Percentiles rank a stretch among this genome's conserved stretches.
Conservation (phyloP, 1,140 invertebrate species). For the Lepidurus packardi region DNA sequence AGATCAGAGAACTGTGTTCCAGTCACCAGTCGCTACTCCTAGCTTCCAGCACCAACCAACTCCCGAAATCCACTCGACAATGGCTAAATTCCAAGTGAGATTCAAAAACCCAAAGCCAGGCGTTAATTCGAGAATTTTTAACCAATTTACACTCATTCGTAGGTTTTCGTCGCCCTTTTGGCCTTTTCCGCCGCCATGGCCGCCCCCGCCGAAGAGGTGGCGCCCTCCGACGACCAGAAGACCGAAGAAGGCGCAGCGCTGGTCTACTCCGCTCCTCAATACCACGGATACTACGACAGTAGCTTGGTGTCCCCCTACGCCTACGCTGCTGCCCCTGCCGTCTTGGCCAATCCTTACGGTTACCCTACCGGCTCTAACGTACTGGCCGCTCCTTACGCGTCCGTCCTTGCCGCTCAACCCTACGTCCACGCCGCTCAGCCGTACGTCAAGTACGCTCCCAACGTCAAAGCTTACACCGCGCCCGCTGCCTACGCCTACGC, state of each 20-base stretch:
- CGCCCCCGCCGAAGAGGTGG: background rate
- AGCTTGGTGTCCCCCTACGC: background rate
- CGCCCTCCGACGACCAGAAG: background rate
- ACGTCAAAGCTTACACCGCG: background rate
- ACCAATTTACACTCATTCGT: background rate
- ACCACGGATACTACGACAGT: background rate
- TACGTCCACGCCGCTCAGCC: background rate
- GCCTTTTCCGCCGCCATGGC: background rate
- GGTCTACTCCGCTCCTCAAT: background rate
- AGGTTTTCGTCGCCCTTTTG: background rate
- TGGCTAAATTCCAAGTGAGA: background rate
- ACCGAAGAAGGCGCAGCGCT: background rate
- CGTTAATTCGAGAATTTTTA: background rate
- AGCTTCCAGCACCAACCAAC: background rate
- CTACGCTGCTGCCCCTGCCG: background rate
- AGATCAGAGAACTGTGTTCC: background rate
- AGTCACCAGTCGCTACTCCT: background rate
- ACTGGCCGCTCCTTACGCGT: background rate
- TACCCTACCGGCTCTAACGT: background rate
- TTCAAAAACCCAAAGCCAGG: background rate
- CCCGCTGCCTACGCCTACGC: background rate
- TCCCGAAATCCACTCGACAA: background rate
- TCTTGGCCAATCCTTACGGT: background rate
- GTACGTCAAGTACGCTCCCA: background rate
- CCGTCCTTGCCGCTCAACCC: background rate